Evolutionary conservation across 2,113 vertebrate species (phyloP), one percentile per base, ranked within the genome.

Genomic region (Notechis scutatus): DNA sequence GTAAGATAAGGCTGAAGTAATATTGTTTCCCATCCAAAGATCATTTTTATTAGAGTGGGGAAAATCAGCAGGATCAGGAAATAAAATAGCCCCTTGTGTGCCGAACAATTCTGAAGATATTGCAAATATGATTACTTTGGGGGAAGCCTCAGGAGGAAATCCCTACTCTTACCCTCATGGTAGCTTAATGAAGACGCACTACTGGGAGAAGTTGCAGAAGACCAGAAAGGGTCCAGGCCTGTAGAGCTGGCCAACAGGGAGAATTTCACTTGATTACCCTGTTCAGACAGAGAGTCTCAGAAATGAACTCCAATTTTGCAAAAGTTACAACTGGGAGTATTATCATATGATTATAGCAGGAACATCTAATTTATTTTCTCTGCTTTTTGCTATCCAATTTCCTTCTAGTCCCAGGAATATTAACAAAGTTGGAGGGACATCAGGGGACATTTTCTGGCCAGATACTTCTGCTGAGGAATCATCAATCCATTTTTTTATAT

Each of bases 121-220:
- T 91, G 87, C 91, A 95, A 95, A 90, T 85, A n/a, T 18, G 0
- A 93, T 89, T 93, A 52, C 9, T 94, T 91, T 11, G 0, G 90
- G 90, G 94, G 93, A 94, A n/a, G 45, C 0, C 12, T 94, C 24
- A 69, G 5, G 90, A 93, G 2, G 14, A 56, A n/a, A 29, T 93
- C 42, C 88, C 69, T 93, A 88, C 87, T 91, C 52, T 93, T 95
- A 59, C 92, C 92, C 85, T 93, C 93, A 90, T 81, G 29, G 39
- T 54, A 95, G 45, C 93, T 81, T 94, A 94, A 95, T 92, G 95
- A 93, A 95, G 92, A 92, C 26, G 0, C 20, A 61, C 34, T 93
- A 89, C 34, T 85, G 90, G 59, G 56, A 94, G 9, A 92, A 21
- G 26, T 9, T 93, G 55, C 90, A 29, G 42, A 94, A 81, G 92